Conservation (phyloP, 2,797 vertebrate genomes). For the Falco naumanni region DNA sequence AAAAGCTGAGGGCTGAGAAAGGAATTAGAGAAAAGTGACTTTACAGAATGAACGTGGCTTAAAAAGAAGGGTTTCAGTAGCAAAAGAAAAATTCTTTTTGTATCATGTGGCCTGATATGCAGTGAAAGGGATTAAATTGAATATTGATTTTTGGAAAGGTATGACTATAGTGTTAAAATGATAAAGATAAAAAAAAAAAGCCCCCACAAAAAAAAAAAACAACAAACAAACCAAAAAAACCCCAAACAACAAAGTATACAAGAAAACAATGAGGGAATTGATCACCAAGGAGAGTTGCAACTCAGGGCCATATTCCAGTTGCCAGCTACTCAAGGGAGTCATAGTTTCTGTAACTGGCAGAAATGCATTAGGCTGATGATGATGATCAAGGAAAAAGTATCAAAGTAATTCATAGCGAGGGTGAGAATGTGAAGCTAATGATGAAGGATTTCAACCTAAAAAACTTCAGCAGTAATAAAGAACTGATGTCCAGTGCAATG, state of each 20-base stretch:
- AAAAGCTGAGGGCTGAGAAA: background rate
- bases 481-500: background rate
- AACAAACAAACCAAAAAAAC: background rate
- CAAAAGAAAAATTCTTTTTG: constrained; percentile 57
- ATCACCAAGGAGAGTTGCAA: background rate
- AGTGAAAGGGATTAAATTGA: constrained; percentile 62
- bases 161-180: constrained; percentile 56
- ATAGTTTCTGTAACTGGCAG: background rate
- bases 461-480: background rate
- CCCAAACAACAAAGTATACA: background rate
- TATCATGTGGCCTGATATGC: constrained; percentile 36
- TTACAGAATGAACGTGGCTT: background rate
- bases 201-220: background rate
- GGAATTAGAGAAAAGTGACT: background rate
- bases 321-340: background rate
- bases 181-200: background rate
- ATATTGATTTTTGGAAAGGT: constrained; percentile 71
- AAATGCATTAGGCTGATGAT: constrained; percentile 3
- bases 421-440: constrained; percentile 35
- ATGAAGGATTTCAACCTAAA: constrained; percentile 23
- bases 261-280: constrained; percentile 33
- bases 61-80: background rate
- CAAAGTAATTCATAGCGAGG: constrained; percentile 18
- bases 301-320: background rate
- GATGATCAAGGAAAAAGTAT: constrained; percentile 20